A percentile compares a stretch with the other conserved stretches of the same genome.
Evolutionary conservation across 2,113 vertebrate genomes (phyloP).

Genomic region (Cyanoderma ruficeps): DNA sequence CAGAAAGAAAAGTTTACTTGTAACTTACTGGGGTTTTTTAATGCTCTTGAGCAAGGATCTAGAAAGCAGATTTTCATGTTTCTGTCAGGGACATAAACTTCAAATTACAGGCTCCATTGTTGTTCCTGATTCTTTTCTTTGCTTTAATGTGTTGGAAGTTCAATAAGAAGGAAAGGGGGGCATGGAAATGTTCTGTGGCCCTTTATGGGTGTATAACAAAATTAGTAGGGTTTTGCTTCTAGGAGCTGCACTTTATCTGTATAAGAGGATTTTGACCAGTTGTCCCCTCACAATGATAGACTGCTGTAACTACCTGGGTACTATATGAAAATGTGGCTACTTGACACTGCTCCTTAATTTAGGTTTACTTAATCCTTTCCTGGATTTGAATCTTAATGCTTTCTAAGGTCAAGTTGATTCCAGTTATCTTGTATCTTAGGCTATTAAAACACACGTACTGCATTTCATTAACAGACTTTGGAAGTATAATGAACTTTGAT

Average conservation of each 20-base stretch:
- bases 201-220: neutral
- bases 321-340: neutral
- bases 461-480: conserved; percentile 1
- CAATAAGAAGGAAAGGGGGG: neutral
- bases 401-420: conserved; percentile 10
- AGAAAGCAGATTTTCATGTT: neutral
- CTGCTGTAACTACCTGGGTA: neutral
- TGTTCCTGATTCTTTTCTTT: neutral
- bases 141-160: neutral
- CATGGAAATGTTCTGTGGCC: neutral
- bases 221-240: neutral
- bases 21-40: neutral
- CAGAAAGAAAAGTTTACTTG: neutral
- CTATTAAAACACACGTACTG: neutral
- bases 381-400: conserved; percentile 10
- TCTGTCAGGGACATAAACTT: neutral
- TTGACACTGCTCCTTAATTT: neutral
- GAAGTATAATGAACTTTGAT: neutral
- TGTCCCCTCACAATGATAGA: neutral
- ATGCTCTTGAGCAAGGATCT: neutral
- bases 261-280: neutral
- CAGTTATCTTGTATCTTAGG: neutral
- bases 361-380: neutral
- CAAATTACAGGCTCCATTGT: neutral
- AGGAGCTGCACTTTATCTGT: neutral